These are phyloP conservation scores for Minunthozetes semirufus DNA, from an alignment of 2,888 invertebrate genomes.

Conservation along the genomic window DNA sequence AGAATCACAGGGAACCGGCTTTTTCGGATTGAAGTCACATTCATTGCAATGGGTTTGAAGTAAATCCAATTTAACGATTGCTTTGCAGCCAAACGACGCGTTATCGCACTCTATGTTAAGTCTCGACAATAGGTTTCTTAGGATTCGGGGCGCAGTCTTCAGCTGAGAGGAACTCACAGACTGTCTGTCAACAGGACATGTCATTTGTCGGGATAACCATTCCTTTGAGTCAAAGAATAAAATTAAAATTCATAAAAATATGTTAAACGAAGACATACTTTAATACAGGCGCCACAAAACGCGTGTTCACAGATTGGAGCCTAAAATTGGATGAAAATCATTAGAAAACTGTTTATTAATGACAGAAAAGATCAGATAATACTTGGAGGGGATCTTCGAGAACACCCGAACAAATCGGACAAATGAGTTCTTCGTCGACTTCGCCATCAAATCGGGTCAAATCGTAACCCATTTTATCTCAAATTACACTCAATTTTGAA, in stretches of 20 bases:
- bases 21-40: conserved; percentile 88
- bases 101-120: conserved; percentile 87
- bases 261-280: conserved; percentile 45
- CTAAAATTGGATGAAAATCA: conserved; percentile 52
- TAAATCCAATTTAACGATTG: conserved; percentile 74
- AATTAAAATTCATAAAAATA: background rate
- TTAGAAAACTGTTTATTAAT: conserved; percentile 25
- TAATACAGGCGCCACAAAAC: conserved; percentile 84
- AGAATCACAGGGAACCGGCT: conserved; percentile 83
- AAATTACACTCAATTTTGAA: background rate
- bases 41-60: conserved; percentile 77
- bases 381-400: conserved; percentile 92
- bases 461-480: conserved; percentile 79
- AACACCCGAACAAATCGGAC: conserved; percentile 92
- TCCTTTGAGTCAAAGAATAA: conserved; percentile 51
- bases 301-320: conserved; percentile 94
- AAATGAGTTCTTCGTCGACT: conserved; percentile 93
- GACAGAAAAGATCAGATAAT: conserved; percentile 40
- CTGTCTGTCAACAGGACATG: conserved; percentile 88
- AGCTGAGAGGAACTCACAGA: conserved; percentile 71
- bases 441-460: conserved; percentile 78
- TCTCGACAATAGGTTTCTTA: conserved; percentile 80
- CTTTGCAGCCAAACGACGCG: conserved; percentile 73
- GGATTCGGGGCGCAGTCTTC: conserved; percentile 83
- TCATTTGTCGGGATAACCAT: conserved; percentile 88